Base-by-base conservation (phyloP, 2,797 vertebrate genomes). In the Sebastolobus alascanus region DNA sequence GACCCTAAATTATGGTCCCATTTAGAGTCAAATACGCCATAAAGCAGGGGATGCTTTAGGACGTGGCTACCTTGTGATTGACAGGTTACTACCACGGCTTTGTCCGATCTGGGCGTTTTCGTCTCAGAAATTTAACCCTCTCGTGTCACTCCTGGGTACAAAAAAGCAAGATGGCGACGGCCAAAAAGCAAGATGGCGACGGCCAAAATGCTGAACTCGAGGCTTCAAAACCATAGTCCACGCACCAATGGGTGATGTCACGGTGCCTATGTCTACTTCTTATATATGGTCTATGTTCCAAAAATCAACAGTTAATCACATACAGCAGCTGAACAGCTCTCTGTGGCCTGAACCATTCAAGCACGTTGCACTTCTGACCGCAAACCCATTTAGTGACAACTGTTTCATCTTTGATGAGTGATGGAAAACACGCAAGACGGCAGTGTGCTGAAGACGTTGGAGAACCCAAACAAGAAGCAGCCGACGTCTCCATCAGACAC, bases 361-460 rank as follows among this genome's bases (percentile, higher is more conserved):
- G 14, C 54, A 14, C 18, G 58, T 9, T n/a, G 9, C 18, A 46
- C 50, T 7, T 59, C 60, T 33, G 46, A 35, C 61, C 55, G 12
- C 65, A 50, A 4, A 11, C 38, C n/a, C 12, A 2, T 38, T 68
- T 60, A 69, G 43, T 25, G 55, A 50, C 50, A 54, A 22, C 50
- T 22, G 50, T 29, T 58, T 29, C 12, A 27, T 25, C 54, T 56
- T 56, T 25, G 54, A 6, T 25, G 54, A 58, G 27, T 55, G 50
- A 70, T 12, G 9, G 11, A 69, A 64, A 77, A 50, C 72, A 31
- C 59, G 37, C 6, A n/a, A 73, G 56, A 75, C 3, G 20, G 4
- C 14, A 8, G 6, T 4, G 6, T 11, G 27, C 54, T 1, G 50
- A 31, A 27, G 46, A 65, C 8, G 33, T 14, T 2, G 3, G 37